Base-by-base conservation (phyloP, 2,797 vertebrate species). In the Micromesistius poutassou region DNA sequence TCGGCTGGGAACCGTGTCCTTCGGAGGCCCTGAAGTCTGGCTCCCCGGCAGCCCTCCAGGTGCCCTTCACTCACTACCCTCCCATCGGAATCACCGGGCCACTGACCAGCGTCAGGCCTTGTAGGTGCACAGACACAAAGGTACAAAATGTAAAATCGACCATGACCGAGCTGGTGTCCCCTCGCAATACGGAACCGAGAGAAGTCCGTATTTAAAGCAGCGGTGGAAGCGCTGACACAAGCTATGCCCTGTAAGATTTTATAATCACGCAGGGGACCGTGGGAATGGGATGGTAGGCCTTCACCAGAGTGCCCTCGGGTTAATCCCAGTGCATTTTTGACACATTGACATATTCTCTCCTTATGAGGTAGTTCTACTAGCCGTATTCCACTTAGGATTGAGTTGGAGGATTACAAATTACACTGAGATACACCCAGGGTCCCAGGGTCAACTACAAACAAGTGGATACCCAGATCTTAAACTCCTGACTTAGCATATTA, bases 201-300 rank as follows among this genome's bases (percentile, higher is more conserved):
- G 75, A 76, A 66, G 55, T 31, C 79, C 82, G 81, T 85, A 86
- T 89, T 89, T 83, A 89, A 78, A 87, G 50, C 66, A 62, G 73
- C 77, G 38, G 77, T 77, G 42, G 75, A 84, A 84, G 73, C 28
- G 30, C 82, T 76, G 82, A 87, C 77, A 88, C 84, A 84, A 82
- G 80, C 76, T 78, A 76, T 79, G 74, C 46, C 33, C 13, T 0
- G 77, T 77, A 40, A 76, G 76, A 7, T 78, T 86, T 75, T 77
- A 76, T 89, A 87, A 91, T 87, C 89, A 83, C 83, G 70, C 30
- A 77, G 74, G 66, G 84, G 78, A 83, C 81, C 85, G 85, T 84
- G 82, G 77, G 81, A 55, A 72, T 38, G 36, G 36, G 36, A 38
- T 38, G 36, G 36, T 38, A 8, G 36, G 36, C 36, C 36, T 38